Conservation (phyloP, 1,140 invertebrate genomes). For the Drosophila arawakana region DNA sequence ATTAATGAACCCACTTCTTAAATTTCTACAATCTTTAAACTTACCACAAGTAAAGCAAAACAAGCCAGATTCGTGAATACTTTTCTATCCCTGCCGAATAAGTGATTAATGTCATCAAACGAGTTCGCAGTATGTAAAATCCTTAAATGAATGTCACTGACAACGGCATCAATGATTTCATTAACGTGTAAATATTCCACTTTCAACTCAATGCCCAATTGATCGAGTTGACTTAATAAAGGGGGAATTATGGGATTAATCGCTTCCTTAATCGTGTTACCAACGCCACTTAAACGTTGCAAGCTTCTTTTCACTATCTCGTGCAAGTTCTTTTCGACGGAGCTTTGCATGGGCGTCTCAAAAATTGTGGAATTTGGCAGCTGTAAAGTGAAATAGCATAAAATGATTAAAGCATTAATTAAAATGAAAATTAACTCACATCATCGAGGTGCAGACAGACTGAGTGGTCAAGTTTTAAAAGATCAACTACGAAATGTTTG, state of each 20-base stretch:
- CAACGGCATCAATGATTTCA: neutral
- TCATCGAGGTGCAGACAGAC: constrained; percentile 9
- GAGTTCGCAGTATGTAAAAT: neutral
- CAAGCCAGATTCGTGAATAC: neutral
- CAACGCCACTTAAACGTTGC: neutral
- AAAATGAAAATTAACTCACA: neutral
- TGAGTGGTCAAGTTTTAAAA: neutral
- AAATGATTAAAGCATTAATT: neutral
- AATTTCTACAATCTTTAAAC: neutral
- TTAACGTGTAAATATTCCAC: neutral
- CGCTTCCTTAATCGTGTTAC: neutral
- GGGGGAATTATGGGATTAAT: constrained; percentile 1
- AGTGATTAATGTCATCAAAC: neutral
- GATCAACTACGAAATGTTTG: neutral
- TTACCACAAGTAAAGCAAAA: neutral
- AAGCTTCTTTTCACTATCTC: neutral
- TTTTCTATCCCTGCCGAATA: neutral
- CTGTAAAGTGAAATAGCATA: neutral
- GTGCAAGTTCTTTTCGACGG: neutral
- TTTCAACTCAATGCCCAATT: neutral
- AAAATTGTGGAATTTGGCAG: constrained; percentile 6
- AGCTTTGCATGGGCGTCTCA: neutral
- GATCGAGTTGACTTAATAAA: neutral
- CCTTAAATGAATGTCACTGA: neutral
- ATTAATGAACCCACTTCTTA: too few relatives aligned